A percentile compares a stretch with the other conserved stretches of the same genome.
Evolutionary conservation across 2,797 vertebrate species (phyloP).

Genomic region (Halcyon leucocephala): DNA sequence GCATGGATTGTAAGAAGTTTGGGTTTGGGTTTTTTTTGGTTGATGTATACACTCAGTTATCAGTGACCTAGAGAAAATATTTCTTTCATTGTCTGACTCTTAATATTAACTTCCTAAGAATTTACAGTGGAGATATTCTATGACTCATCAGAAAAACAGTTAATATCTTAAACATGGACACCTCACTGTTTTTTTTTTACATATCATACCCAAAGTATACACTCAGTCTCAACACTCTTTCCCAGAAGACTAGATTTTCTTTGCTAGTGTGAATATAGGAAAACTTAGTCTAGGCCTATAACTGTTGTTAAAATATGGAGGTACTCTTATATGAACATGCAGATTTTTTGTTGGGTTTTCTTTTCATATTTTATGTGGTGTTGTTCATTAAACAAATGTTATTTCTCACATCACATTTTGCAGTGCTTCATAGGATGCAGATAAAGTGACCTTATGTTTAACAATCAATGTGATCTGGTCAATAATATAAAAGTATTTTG

Average conservation of each 20-base stretch:
- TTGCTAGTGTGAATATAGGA: background rate
- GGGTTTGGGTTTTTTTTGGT: background rate
- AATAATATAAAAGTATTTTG: constrained; percentile 12
- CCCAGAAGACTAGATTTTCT: background rate
- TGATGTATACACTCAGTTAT: background rate
- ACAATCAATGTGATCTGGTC: constrained; percentile 19
- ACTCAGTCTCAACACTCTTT: background rate
- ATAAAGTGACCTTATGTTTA: constrained; percentile 33
- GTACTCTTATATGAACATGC: background rate
- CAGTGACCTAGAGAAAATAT: background rate
- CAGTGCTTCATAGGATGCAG: background rate
- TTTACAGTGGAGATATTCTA: background rate
- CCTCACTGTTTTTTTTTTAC: background rate
- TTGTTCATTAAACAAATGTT: background rate
- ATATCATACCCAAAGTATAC: background rate
- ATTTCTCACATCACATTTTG: background rate
- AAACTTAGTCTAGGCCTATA: background rate
- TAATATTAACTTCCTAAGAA: background rate
- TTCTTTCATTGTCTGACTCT: background rate
- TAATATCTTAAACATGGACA: background rate
- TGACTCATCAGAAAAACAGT: background rate
- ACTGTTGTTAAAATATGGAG: background rate
- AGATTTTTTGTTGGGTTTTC: background rate
- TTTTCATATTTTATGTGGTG: background rate
- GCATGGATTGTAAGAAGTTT: background rate